Base-by-base conservation (phyloP, 2,113 vertebrate genomes). In the Oreochromis tanganicae region DNA sequence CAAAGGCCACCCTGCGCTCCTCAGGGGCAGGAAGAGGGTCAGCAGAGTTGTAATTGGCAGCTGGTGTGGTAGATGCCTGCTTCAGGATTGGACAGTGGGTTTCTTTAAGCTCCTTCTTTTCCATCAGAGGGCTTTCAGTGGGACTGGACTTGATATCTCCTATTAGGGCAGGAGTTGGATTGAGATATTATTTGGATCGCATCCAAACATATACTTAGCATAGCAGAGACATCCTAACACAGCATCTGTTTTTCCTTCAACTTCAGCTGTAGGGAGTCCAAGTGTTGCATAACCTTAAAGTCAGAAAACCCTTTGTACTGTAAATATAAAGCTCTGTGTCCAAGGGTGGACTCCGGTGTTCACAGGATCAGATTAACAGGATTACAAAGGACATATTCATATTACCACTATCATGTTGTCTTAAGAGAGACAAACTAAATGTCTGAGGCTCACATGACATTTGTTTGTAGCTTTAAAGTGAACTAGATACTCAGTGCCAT, bases 121-220 rank as follows among this genome's bases (percentile, higher is more conserved):
- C 98, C 98, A 99, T 99, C 90, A 99, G 93, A 9, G 98, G 98
- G 75, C 98, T 99, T 92, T 98, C 98, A 0, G 97, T 98, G 7
- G 98, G 98, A 91, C 98, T 99, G 41, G 95, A 97, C 92, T 98
- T 99, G 38, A 97, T 95, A 81, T 99, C 97, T 94, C 97, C 99
- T 99, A 89, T 2, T 78, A 52, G 78, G 66, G 46, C 81, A 75
- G 11, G 38, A 82, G 84, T 29, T 52, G 43, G 8, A 63, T 43
- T 82, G 71, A 91, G 52, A 87, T 10, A 52, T 78, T 46, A 43
- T 85, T 81, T 75, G 80, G 87, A 24, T 84, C 5, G 8, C 34
- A 32, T 81, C 75, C 80, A 91, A 87, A 93, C 84, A 91, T 41
- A 56, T 55, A 83, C 57, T 81, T 19, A 34, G 71, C 55, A 78